Conservation (phyloP, 1,140 invertebrate species). For the Andrena cerasifolii region DNA sequence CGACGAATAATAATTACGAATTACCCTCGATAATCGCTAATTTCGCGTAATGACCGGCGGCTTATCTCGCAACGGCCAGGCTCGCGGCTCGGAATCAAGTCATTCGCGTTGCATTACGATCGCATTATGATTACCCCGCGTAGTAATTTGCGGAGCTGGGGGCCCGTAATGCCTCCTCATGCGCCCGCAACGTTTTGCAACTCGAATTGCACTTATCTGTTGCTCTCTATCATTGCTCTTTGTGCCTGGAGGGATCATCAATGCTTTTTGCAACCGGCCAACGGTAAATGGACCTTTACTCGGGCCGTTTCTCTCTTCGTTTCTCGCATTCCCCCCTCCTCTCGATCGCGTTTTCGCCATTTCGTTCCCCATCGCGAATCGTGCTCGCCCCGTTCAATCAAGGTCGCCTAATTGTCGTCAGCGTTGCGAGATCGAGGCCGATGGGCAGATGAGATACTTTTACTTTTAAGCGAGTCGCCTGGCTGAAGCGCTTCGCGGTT, state of each 20-base stretch:
- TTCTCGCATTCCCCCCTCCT: conserved; percentile 37
- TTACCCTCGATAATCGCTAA: conserved; percentile 64
- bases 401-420: conserved; percentile 34
- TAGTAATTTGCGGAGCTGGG: conserved; percentile 63
- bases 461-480: neutral
- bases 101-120: conserved; percentile 68
- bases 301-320: conserved; percentile 23
- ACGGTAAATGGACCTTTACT: conserved; percentile 58
- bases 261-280: conserved; percentile 53
- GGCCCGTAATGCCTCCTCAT: conserved; percentile 58
- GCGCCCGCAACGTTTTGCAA: conserved; percentile 62
- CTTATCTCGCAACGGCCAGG: conserved; percentile 51
- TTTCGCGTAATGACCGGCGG: conserved; percentile 56
- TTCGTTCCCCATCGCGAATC: neutral
- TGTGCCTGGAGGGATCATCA: conserved; percentile 54
- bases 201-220: conserved; percentile 63
- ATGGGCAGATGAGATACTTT: neutral
- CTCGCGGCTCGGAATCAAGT: conserved; percentile 62
- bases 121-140: conserved; percentile 66
- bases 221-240: conserved; percentile 54
- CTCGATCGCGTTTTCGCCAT: neutral
- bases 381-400: conserved; percentile 20
- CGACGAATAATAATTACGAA: conserved; percentile 60
- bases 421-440: conserved; percentile 22
- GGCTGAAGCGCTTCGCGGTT: too few species aligned